Evolutionary conservation across 1,140 invertebrate genomes (phyloP).

Genomic region (Plutomurus gul): DNA sequence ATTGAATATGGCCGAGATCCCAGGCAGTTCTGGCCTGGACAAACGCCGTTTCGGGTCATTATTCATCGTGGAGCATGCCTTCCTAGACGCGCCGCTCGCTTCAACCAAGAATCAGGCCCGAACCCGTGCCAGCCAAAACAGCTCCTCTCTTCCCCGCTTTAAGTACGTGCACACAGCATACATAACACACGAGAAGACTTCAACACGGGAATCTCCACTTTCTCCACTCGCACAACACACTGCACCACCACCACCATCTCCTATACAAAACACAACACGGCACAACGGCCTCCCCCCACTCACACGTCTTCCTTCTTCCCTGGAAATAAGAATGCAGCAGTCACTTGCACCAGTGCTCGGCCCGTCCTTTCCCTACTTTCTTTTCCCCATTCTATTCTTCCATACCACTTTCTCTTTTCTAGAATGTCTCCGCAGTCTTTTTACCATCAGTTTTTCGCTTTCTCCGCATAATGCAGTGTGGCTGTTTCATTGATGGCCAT

Average conservation of each 20-base stretch:
- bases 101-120: slow-evolving; percentile 33
- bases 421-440: too few species aligned
- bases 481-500: too few species aligned
- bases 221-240: neutral
- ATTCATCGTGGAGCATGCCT: slow-evolving; percentile 49
- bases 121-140: slow-evolving; percentile 31
- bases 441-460: too few species aligned
- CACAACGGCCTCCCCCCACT: too few species aligned
- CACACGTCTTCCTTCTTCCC: too few species aligned
- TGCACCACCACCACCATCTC: neutral
- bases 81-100: slow-evolving; percentile 26
- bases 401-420: too few species aligned
- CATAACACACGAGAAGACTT: slow-evolving; percentile 4
- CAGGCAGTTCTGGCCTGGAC: slow-evolving; percentile 50
- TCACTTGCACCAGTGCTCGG: too few species aligned
- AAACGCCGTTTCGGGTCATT: slow-evolving; percentile 52
- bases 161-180: slow-evolving; percentile 15
- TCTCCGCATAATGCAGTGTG: too few species aligned
- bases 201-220: neutral
- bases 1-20: slow-evolving; percentile 54
- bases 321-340: too few species aligned
- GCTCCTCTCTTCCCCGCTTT: neutral
- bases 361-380: too few species aligned
- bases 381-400: too few species aligned
- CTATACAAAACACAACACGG: neutral